Evolutionary conservation across 1,140 invertebrate species (phyloP).

Genomic region (Tribolium castaneum): DNA sequence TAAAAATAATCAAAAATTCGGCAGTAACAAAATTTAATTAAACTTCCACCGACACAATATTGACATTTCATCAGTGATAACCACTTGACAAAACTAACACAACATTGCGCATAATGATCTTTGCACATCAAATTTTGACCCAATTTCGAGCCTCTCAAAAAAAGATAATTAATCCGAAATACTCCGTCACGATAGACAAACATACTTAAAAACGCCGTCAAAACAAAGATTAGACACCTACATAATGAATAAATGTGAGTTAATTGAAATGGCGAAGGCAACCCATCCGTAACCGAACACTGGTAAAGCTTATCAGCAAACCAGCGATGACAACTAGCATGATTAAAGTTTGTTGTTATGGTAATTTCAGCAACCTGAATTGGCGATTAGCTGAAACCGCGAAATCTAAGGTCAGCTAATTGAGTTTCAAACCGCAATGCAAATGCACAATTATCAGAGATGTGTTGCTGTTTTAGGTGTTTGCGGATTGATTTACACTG

Average conservation of each 20-base stretch:
- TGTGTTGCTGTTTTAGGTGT: too few relatives aligned
- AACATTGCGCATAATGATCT: not conserved
- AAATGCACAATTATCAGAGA: not conserved
- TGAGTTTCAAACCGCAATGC: not conserved
- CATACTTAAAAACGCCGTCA: too few relatives aligned
- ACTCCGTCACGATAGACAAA: too few relatives aligned
- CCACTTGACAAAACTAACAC: not conserved
- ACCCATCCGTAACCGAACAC: not conserved
- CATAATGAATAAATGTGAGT: not conserved
- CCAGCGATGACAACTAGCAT: not conserved
- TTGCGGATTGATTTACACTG: too few relatives aligned
- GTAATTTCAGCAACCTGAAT: not conserved
- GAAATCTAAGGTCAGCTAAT: slow-evolving; percentile 26
- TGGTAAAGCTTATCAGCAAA: slow-evolving; percentile 10
- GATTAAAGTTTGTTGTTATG: slow-evolving; percentile 22
- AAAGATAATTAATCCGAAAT: not conserved
- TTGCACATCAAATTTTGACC: not conserved
- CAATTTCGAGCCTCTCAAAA: not conserved
- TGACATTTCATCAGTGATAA: not conserved
- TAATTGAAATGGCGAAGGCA: not conserved
- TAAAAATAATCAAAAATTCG: not conserved
- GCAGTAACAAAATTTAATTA: not conserved
- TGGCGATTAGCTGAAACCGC: not conserved
- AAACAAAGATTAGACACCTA: not conserved
- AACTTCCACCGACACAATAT: not conserved